phyloP scores from a whole-genome alignment of 1,140 invertebrate species.

The Drosophila obscura region DNA sequence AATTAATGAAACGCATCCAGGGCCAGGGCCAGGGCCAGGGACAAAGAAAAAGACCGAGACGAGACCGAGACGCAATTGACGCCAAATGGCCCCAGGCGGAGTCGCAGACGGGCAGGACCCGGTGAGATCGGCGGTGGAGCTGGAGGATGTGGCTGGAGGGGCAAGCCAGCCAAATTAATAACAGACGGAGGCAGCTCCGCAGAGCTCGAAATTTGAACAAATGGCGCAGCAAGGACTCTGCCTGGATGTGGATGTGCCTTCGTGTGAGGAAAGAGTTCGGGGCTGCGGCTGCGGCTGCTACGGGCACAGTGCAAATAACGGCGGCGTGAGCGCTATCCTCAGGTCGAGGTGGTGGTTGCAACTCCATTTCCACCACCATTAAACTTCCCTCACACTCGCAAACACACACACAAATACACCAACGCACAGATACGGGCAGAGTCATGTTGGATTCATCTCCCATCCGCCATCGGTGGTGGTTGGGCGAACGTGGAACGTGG shows the following conservation, averaged over 20 bases:
- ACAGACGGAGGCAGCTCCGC: constrained; percentile 48
- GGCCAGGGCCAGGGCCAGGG: constrained; percentile 34
- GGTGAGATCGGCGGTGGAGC: constrained; percentile 1
- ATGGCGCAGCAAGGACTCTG: constrained; percentile 36
- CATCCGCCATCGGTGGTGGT: constrained; percentile 32
- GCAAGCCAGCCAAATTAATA: constrained; percentile 71
- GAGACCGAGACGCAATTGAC: constrained; percentile 67
- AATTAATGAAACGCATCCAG: constrained; percentile 81
- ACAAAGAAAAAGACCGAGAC: constrained; percentile 46
- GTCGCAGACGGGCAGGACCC: background rate
- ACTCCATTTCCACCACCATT: constrained; percentile 68
- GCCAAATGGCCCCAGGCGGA: constrained; percentile 57
- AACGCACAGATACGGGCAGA: background rate
- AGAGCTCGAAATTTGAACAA: constrained; percentile 56
- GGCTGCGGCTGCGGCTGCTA: constrained; percentile 6
- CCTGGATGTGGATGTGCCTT: no score
- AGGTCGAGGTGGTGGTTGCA: constrained; percentile 64
- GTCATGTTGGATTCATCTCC: constrained; percentile 19
- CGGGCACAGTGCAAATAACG: constrained; percentile 64
- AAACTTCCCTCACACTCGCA: constrained; percentile 37
- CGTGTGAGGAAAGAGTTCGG: constrained; percentile 46
- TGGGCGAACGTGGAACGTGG: constrained; percentile 15
- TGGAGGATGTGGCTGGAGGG: constrained; percentile 14
- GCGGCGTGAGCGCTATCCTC: constrained; percentile 34
- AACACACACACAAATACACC: constrained; percentile 27